Base-by-base conservation (phyloP, 2,113 vertebrate genomes). In the Cephalopterus ornatus region DNA sequence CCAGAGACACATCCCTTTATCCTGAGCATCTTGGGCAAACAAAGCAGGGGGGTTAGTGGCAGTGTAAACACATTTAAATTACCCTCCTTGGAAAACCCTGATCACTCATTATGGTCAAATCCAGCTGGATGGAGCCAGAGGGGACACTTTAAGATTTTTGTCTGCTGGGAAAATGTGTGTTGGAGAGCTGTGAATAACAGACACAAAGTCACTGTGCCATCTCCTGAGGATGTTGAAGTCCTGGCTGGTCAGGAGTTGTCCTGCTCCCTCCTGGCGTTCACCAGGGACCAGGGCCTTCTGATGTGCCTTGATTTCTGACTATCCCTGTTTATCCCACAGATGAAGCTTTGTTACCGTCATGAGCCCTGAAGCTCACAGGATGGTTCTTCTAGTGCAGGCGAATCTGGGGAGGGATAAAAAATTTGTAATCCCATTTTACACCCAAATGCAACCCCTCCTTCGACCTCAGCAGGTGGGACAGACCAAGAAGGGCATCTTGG, bases 131-230 rank as follows among this genome's bases (percentile, higher is more conserved):
- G 74, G 75, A 92, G 79, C 61, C 78, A 37, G 61, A 85, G 71
- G 71, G 20, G 67, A 58, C 47, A 50, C 89, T 79, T 41, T 2
- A 53, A 71, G 88, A 22, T 8, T 89, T 87, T n/a, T n/a, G 11
- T 72, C 52, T 90, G 82, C 66, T 68, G 93, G 74, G 85, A 55
- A 71, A 80, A 73, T 6, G 59, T 5, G 5, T 8, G 32, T 28
- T 73, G 37, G 49, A 44, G 59, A 61, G 71, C 12, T 30, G 39
- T 14, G 74, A 76, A 0, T 11, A 8, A 21, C 5, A n/a, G 37
- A 11, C 16, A 9, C 14, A 0, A 1, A 12, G 71, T 35, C 58
- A 6, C 14, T 0, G 2, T 24, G 41, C 37, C 26, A 0, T 9
- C 33, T 33, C 2, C 0, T 22, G 52, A 0, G 8, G 62, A 7